Conservation (phyloP, 1,140 invertebrate species). For the Drepana arcuata region DNA sequence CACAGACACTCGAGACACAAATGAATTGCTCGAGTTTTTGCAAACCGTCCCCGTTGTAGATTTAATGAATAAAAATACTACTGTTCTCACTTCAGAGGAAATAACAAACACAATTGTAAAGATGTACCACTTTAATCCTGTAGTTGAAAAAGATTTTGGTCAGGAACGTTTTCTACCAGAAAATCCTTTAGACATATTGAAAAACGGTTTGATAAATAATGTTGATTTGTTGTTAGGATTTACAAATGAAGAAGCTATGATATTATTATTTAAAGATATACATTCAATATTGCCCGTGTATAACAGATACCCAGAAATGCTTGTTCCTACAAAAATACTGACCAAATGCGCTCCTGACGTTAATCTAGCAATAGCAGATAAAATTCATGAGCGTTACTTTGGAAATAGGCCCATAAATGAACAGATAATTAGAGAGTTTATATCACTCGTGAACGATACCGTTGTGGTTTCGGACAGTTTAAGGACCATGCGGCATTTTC, state of each 20-base stretch:
- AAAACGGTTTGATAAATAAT: conserved; percentile 54
- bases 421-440: conserved; percentile 24
- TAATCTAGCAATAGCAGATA: conserved; percentile 21
- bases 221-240: conserved; percentile 74
- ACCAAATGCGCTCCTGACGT: conserved; percentile 9
- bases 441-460: conserved; percentile 40
- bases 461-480: conserved; percentile 47
- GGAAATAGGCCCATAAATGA: conserved; percentile 26
- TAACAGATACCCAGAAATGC: conserved; percentile 10
- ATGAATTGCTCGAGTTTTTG: conserved; percentile 60
- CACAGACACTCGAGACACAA: conserved; percentile 23
- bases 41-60: conserved; percentile 47
- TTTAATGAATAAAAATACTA: conserved; percentile 36
- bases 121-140: conserved; percentile 32
- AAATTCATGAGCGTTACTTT: conserved; percentile 56
- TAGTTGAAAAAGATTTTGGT: conserved; percentile 47
- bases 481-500: conserved; percentile 38
- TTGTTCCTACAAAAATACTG: conserved; percentile 9
- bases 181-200: conserved; percentile 30
- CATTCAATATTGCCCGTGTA: conserved; percentile 7
- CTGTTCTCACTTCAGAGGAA: conserved; percentile 26
- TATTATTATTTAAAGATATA: conserved; percentile 8
- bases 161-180: conserved; percentile 38
- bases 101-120: conserved; percentile 22
- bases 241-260: conserved; percentile 66